Evolutionary conservation across 2,888 invertebrate species (phyloP), one percentile per base, ranked within the genome.

Genomic region (Oeneis ivallda): DNA sequence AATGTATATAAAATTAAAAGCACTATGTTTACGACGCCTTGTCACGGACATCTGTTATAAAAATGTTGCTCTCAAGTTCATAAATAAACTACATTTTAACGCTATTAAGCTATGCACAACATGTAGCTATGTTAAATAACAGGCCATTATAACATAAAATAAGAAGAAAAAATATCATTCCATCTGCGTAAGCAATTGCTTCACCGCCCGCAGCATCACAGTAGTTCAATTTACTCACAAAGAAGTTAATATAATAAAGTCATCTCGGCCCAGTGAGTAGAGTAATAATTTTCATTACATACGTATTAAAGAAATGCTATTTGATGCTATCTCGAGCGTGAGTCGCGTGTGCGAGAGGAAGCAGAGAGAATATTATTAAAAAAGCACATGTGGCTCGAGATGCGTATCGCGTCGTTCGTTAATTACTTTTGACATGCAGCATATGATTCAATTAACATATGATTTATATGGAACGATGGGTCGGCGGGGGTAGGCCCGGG

Each of bases 391-490:
- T 89, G 88, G 80, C 79, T 73, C 80, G 81, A 89, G 90, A 91
- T 92, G 88, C 79, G 86, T 92, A 92, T 91, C 90, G 85, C 91
- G 88, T 84, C 82, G 83, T 79, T 81, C 85, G 89, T 90, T 92
- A 90, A 92, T 91, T 91, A 89, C 91, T 86, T 90, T 81, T 90
- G 91, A 92, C 92, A 88, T 82, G 88, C 89, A 86, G 91, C 92
- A 91, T 91, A 92, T 91, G 91, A 92, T 92, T 92, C 91, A 92
- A 92, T 92, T 92, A 92, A 86, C 87, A 82, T 88, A 91, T 91
- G 91, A 92, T 91, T 91, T 91, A 92, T 88, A 77, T 80, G 76
- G 75, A 79, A 75, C 78, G 82, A 81, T 81, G 85, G 84, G 81
- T 78, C 82, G 79, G 81, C 77, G 81, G 80, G 79, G 76, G 78